phyloP scores from a whole-genome alignment of 2,113 vertebrate genomes.

The Pseudopodoces humilis region DNA sequence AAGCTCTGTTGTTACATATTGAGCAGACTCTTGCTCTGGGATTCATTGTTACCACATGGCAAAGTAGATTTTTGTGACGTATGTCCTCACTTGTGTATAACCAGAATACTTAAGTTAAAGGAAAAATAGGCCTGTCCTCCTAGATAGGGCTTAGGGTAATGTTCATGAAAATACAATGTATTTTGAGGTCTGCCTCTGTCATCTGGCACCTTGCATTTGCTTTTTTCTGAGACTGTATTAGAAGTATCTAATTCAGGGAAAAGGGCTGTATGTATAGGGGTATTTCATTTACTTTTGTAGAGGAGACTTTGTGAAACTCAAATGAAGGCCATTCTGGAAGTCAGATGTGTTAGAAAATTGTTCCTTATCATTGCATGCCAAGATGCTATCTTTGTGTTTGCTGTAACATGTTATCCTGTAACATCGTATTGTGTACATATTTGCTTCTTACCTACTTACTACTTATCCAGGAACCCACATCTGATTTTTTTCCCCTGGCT shows the following conservation, averaged over 20 bases:
- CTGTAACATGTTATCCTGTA: not conserved
- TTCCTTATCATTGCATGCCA: not conserved
- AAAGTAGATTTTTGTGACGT: not conserved
- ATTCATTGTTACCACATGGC: not conserved
- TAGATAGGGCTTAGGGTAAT: not conserved
- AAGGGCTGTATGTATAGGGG: not conserved
- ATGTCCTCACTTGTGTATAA: not conserved
- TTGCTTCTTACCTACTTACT: not conserved
- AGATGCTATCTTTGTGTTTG: not conserved
- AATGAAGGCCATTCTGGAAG: not conserved
- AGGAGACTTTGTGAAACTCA: not conserved
- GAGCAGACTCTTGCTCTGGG: not conserved
- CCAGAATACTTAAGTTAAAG: not conserved
- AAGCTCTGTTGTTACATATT: not conserved
- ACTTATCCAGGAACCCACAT: not conserved
- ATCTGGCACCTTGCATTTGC: not conserved
- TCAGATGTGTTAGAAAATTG: not conserved
- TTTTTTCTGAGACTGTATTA: not conserved
- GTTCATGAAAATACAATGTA: not conserved
- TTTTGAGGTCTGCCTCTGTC: not conserved
- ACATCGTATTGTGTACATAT: not conserved
- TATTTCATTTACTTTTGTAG: not conserved
- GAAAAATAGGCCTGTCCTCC: not conserved
- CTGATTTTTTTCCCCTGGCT: not conserved
- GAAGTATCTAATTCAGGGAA: not conserved